Conservation (phyloP, 1,140 invertebrate species). For the Cydia pomonella region DNA sequence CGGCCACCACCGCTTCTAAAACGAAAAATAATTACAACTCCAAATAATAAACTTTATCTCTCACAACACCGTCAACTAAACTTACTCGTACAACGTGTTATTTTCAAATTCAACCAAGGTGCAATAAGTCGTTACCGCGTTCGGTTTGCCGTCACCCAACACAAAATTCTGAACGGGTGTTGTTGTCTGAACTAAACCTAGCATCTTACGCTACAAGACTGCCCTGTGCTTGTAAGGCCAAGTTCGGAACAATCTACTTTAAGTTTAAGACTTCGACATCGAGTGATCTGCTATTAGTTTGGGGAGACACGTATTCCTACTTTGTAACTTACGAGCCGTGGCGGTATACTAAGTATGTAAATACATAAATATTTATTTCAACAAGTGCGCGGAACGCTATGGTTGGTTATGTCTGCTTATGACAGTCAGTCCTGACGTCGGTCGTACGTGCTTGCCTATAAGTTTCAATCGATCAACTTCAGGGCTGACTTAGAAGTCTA, state of each 20-base stretch:
- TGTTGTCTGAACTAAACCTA: not conserved
- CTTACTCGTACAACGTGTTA: not conserved
- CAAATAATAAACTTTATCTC: not conserved
- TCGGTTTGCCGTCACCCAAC: not conserved
- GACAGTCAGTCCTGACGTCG: too few species aligned
- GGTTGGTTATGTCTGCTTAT: too few species aligned
- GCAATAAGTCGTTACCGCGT: not conserved
- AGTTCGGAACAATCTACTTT: not conserved
- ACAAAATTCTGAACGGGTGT: slow-evolving; percentile 1
- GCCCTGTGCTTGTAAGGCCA: not conserved
- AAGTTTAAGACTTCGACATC: not conserved
- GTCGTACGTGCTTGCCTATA: too few species aligned
- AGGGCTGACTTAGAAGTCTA: too few species aligned
- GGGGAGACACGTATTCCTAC: not conserved
- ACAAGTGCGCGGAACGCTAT: too few species aligned
- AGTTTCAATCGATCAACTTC: too few species aligned
- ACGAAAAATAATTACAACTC: not conserved
- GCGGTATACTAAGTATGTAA: not conserved
- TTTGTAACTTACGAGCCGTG: not conserved
- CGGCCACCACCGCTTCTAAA: too few species aligned
- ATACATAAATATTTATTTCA: not conserved
- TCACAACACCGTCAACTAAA: not conserved
- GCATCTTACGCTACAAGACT: not conserved
- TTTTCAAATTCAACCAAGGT: not conserved
- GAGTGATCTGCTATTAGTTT: slow-evolving; percentile 17